phyloP scores from a whole-genome alignment of 2,113 vertebrate genomes.

The Sinocyclocheilus maitianheensis region DNA sequence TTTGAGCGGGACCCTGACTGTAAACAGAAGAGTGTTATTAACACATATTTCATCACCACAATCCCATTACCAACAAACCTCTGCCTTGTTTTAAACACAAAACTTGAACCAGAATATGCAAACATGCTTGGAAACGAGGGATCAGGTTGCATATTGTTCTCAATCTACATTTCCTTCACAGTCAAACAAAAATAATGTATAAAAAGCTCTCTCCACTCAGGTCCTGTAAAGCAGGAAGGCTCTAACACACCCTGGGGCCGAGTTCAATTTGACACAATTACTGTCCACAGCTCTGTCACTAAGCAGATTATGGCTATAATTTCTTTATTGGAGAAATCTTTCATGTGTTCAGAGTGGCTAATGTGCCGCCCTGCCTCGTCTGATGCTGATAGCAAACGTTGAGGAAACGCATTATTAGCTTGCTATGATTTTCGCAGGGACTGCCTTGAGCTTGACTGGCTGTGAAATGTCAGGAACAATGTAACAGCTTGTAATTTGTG shows the following conservation, averaged over 20 bases:
- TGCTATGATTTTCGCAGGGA: conserved; percentile 81
- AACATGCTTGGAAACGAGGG: neutral
- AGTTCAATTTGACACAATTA: conserved; percentile 81
- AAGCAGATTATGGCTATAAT: conserved; percentile 73
- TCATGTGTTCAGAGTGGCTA: conserved; percentile 73
- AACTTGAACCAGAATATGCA: neutral
- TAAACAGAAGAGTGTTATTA: conserved; percentile 33
- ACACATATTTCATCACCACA: conserved; percentile 16
- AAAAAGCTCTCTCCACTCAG: neutral
- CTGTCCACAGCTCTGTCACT: conserved; percentile 72
- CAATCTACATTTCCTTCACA: neutral
- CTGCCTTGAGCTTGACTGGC: conserved; percentile 77
- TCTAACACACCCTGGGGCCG: conserved; percentile 70
- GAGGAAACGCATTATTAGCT: conserved; percentile 83
- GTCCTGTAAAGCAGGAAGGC: conserved; percentile 6
- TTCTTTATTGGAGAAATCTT: conserved; percentile 83
- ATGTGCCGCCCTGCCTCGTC: conserved; percentile 56
- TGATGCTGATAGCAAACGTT: conserved; percentile 75
- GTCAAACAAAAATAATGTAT: neutral
- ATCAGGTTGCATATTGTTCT: neutral
- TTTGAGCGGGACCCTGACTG: conserved; percentile 46
- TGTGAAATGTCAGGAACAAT: conserved; percentile 76
- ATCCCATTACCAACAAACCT: neutral
- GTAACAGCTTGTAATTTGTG: conserved; percentile 47
- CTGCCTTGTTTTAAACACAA: neutral